These are phyloP conservation scores for Ctena decussata DNA, from an alignment of 2,888 invertebrate species.

Conservation along the genomic window DNA sequence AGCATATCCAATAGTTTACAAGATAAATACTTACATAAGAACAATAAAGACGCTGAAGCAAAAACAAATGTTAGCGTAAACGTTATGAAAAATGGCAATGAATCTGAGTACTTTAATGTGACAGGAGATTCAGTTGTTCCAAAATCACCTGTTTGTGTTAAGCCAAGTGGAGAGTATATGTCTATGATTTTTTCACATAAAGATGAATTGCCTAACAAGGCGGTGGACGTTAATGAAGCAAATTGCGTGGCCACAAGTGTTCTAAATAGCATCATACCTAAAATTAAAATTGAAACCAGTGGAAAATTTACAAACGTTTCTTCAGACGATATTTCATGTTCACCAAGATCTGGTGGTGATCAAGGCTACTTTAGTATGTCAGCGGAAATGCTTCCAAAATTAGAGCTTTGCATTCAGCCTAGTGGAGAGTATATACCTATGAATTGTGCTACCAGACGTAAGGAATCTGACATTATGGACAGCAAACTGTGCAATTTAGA, in stretches of 20 bases:
- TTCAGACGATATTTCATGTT: too few species aligned
- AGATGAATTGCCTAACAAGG: too few species aligned
- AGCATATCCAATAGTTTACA: neutral
- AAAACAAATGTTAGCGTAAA: too few species aligned
- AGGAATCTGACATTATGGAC: neutral
- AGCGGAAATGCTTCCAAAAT: neutral
- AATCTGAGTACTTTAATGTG: neutral
- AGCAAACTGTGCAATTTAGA: neutral
- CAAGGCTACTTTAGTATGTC: neutral
- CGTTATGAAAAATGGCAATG: neutral
- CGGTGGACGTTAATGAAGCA: too few species aligned
- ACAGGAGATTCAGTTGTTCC: neutral
- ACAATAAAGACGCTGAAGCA: too few species aligned
- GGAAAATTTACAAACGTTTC: too few species aligned
- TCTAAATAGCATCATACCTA: too few species aligned
- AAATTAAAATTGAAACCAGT: too few species aligned
- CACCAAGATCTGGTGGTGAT: neutral
- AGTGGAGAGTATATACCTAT: neutral
- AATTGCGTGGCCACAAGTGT: too few species aligned
- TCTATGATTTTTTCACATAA: too few species aligned
- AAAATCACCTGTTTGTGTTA: neutral
- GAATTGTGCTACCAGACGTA: neutral
- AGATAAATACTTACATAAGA: too few species aligned
- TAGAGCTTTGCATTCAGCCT: neutral
- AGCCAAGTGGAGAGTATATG: too few species aligned